Base-by-base conservation (phyloP, 2,797 vertebrate species). In the Propithecus deckenii region DNA sequence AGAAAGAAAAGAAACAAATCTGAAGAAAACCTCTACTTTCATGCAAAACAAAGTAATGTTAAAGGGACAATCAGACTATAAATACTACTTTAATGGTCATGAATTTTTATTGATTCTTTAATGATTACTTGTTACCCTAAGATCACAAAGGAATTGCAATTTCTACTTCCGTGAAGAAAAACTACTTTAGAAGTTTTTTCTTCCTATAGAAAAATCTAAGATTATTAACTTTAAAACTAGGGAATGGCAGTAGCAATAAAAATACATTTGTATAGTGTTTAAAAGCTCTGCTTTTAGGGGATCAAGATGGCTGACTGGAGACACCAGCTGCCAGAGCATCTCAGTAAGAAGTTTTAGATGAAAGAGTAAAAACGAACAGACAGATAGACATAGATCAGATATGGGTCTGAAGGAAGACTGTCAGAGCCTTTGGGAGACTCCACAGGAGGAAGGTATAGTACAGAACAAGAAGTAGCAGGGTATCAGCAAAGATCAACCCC, bases 101-200 rank as follows among this genome's bases (percentile, higher is more conserved):
- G 25, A 52, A 50, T 46, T 79, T 92, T 87, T 89, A 79, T 89
- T 91, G 20, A 80, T 59, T 63, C 63, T 74, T 81, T 84, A 52
- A 71, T 57, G 48, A 90, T 85, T 75, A 67, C 2, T 38, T 86
- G 32, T 52, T 92, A 63, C 10, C 38, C 23, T 71, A 83, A 78
- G 41, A 89, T 76, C 10, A 57, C 12, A 63, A 59, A 80, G 25
- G 35, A 91, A 83, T 9, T 38, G 10, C 22, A 55, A 55, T 74
- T 84, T 95, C 57, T 89, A 55, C 15, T 86, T 88, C 18, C 9
- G 78, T 86, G 9, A 52, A 63, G 74, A 94, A 91, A 96, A 93
- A 57, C n/a, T 30, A 41, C 9, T 41, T 78, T 59, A 67, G 87
- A 96, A 65, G 20, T 2, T 79, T 75, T 84, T 69, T 23, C 32